Conservation (phyloP, 1,140 invertebrate species). For the Caerostris extrusa region DNA sequence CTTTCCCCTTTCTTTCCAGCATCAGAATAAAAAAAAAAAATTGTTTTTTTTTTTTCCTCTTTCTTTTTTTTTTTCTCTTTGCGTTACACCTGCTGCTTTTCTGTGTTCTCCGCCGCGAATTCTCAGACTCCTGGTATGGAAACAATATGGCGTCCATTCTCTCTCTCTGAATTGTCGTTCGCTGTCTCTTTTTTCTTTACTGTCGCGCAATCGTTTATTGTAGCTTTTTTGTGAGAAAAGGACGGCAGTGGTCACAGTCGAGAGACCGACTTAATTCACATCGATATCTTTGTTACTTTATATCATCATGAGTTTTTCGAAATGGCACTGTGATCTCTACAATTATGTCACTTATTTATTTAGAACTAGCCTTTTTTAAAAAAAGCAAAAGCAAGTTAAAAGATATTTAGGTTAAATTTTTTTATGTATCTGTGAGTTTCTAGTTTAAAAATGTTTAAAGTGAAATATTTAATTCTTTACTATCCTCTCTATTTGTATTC, state of each 20-base stretch:
- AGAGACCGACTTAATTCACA: neutral
- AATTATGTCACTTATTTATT: neutral
- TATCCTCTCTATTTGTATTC: too few relatives aligned
- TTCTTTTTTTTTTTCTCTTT: too few relatives aligned
- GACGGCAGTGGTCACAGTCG: neutral
- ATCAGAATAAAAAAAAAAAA: neutral
- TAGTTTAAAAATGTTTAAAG: too few relatives aligned
- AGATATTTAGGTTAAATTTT: neutral
- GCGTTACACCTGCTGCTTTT: neutral
- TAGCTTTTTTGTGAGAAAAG: neutral
- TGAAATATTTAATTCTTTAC: too few relatives aligned
- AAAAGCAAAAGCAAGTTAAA: too few relatives aligned
- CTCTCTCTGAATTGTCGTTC: neutral
- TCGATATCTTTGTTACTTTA: neutral
- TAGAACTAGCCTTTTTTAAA: neutral
- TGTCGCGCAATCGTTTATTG: neutral
- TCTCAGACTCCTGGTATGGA: conserved; percentile 2
- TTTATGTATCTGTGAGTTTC: too few relatives aligned
- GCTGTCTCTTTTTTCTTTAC: neutral
- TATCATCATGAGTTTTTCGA: neutral
- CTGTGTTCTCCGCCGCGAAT: neutral
- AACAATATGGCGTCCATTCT: conserved; percentile 48
- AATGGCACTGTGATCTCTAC: neutral
- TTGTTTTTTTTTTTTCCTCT: neutral
- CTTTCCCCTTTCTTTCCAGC: conserved; percentile 49